Conservation (phyloP, 64 coral and sea anemone species). For the Porites australiensis region DNA sequence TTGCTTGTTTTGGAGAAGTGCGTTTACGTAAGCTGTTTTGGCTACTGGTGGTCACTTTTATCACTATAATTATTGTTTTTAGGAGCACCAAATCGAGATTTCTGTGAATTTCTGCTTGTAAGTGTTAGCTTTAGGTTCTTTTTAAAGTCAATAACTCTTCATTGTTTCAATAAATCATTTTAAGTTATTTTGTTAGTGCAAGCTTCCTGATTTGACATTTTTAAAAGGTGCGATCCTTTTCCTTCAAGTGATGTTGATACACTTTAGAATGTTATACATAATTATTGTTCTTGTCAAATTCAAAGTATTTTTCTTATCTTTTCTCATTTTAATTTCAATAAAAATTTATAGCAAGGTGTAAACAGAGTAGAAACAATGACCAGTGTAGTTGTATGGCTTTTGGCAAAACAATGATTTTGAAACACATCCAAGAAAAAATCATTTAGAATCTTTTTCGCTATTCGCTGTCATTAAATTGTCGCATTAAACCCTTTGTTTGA, state of each 20-base stretch:
- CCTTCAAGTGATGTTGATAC: neutral
- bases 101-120: neutral
- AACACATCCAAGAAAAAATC: neutral
- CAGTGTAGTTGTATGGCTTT: too few species aligned
- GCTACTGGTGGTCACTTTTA: neutral
- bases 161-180: conserved; percentile 27
- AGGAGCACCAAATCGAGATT: neutral
- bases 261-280: neutral
- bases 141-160: neutral
- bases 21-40: neutral
- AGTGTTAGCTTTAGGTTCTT: neutral
- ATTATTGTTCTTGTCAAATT: neutral
- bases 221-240: neutral
- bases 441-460: too few species aligned
- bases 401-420: neutral
- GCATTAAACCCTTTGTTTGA: too few species aligned
- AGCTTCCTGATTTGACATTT: conserved; percentile 11
- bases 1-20: neutral
- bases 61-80: neutral
- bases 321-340: neutral
- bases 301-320: neutral
- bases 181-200: neutral
- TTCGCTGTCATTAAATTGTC: too few species aligned
- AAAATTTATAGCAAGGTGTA: neutral
- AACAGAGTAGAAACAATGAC: neutral